Base-by-base conservation (phyloP, 2,888 invertebrate genomes). In the Epinotia ramella region DNA sequence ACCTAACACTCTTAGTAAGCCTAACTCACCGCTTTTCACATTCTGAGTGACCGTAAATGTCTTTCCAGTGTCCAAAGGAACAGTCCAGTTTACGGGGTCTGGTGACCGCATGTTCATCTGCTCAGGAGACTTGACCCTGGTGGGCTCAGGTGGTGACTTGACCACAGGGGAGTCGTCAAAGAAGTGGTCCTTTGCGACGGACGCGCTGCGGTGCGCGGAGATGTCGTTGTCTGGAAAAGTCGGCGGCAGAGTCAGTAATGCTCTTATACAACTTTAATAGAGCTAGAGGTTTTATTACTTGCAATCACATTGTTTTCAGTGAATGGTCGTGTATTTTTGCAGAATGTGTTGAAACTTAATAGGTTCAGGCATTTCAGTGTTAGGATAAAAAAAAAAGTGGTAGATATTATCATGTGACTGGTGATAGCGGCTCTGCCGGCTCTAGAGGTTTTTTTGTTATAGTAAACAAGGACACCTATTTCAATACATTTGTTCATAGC, bases 31-130 rank as follows among this genome's bases (percentile, higher is more conserved):
- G 89, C 90, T 93, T 89, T 97, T 96, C 84, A 98, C 97, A 94
- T 98, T 98, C 94, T 98, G 98, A 78, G 98, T 98, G 83, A 98
- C 98, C 60, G 98, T 98, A 92, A 98, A 98, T 59, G 98, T 98
- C 95, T 98, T 98, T 84, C 98, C 98, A 81, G 98, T 98, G 92
- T 98, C 98, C 86, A 98, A 95, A 73, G 98, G 98, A 78, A 98
- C 98, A 69, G 98, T 98, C 98, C 98, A 98, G 93, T 98, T 98
- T 84, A 98, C 98, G 70, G 98, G 98, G 93, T 98, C 98, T 16
- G 98, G 98, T 24, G 98, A 98, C 81, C 98, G 96, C 97, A 98
- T 97, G 88, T 98, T 96, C 92, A 98, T 97, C 90, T 98, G 97
- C 88, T 98, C 98, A 0, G 98, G 98, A 13, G 98, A 98, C 92